A percentile compares a stretch with the other conserved stretches of the same genome.
These are phyloP conservation scores for Ephestia elutella DNA, from an alignment of 1,140 invertebrate genomes.

Conservation along the genomic window DNA sequence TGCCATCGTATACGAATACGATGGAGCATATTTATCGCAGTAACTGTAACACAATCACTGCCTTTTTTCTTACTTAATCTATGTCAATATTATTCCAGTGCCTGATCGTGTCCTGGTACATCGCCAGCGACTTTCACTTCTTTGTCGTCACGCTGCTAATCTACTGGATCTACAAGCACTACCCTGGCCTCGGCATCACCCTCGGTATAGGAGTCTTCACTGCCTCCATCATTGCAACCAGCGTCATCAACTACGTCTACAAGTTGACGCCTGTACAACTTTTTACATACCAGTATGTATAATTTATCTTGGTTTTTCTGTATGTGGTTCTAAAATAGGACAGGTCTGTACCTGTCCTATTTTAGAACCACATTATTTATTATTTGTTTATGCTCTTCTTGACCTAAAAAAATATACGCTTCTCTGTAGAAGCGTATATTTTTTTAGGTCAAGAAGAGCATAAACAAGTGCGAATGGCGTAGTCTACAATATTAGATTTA, in stretches of 20 bases:
- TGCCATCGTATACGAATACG: too few relatives aligned
- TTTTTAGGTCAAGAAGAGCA: too few relatives aligned
- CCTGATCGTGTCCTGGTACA: slow-evolving; percentile 83
- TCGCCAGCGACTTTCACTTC: slow-evolving; percentile 85
- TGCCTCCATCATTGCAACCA: slow-evolving; percentile 57
- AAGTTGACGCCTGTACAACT: slow-evolving; percentile 65
- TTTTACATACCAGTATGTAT: slow-evolving; percentile 72
- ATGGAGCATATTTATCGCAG: too few relatives aligned
- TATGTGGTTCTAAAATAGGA: background rate
- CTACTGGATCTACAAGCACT: slow-evolving; percentile 68
- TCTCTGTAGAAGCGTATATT: too few relatives aligned
- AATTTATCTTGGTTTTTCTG: too few relatives aligned
- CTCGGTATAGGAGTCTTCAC: slow-evolving; percentile 32
- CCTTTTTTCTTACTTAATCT: background rate
- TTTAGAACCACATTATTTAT: too few relatives aligned
- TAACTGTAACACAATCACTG: too few relatives aligned
- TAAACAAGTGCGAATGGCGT: too few relatives aligned
- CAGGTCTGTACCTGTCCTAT: too few relatives aligned
- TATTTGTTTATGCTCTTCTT: too few relatives aligned
- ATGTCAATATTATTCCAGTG: slow-evolving; percentile 73
- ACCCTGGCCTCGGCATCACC: slow-evolving; percentile 32
- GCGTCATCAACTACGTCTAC: slow-evolving; percentile 65
- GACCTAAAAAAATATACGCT: too few relatives aligned
- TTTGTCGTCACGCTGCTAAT: slow-evolving; percentile 79
- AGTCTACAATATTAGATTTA: too few relatives aligned